phyloP scores from a whole-genome alignment of 1,140 invertebrate species.

The Drosophila subobscura region DNA sequence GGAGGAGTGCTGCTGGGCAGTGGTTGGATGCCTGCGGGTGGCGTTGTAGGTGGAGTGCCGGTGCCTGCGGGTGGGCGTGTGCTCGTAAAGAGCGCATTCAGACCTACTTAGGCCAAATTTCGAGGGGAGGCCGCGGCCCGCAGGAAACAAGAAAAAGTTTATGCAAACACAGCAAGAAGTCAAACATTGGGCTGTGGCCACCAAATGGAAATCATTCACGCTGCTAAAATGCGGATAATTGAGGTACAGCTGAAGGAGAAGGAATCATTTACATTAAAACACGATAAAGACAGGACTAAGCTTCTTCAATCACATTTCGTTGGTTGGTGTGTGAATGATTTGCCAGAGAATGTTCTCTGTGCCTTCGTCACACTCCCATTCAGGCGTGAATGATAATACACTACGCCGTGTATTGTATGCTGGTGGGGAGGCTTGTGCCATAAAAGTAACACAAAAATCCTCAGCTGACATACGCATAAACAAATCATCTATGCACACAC shows the following conservation, averaged over 20 bases:
- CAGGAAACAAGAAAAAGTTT: slow-evolving; percentile 51
- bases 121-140: not conserved
- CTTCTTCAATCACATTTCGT: too few species aligned
- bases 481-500: slow-evolving; percentile 30
- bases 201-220: slow-evolving; percentile 32
- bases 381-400: slow-evolving; percentile 56
- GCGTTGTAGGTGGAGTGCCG: not conserved
- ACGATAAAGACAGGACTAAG: too few species aligned
- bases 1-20: not conserved
- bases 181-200: not conserved
- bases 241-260: too few species aligned
- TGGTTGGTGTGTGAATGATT: too few species aligned
- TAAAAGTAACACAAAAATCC: slow-evolving; percentile 42
- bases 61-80: slow-evolving; percentile 28
- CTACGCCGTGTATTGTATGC: slow-evolving; percentile 9
- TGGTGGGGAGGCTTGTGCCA: slow-evolving; percentile 10
- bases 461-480: slow-evolving; percentile 42
- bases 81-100: slow-evolving; percentile 36
- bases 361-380: too few species aligned
- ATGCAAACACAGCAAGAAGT: slow-evolving; percentile 75
- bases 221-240: not conserved
- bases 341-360: too few species aligned
- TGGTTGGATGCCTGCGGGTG: slow-evolving; percentile 16
- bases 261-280: slow-evolving; percentile 26
- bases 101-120: slow-evolving; percentile 49